Percentiles rank a stretch among this genome's conserved stretches.
Conservation (phyloP, 2,113 vertebrate species). For the Camelus bactrianus region DNA sequence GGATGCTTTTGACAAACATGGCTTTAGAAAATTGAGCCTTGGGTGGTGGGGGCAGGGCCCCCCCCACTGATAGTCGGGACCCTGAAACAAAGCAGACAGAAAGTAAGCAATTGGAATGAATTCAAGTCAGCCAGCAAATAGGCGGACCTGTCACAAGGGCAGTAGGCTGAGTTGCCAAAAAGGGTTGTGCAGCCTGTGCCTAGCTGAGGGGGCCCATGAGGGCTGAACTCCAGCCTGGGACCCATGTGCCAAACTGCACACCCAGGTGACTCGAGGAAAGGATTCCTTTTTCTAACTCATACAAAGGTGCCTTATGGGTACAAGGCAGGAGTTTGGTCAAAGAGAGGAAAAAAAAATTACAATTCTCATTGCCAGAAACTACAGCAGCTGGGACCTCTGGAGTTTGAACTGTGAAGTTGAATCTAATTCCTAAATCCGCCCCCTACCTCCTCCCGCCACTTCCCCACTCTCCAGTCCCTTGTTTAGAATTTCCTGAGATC, state of each 20-base stretch:
- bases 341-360: background rate
- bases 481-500: background rate
- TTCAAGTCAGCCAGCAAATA: background rate
- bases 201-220: background rate
- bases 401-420: conserved; percentile 10
- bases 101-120: conserved; percentile 60
- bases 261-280: conserved; percentile 1
- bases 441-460: background rate
- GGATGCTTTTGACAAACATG: conserved; percentile 75
- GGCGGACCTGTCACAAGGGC: conserved; percentile 48
- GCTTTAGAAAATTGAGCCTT: conserved; percentile 70
- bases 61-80: background rate
- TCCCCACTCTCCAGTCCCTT: background rate
- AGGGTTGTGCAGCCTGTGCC: background rate
- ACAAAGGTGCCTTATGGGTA: background rate
- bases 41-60: background rate
- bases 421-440: background rate
- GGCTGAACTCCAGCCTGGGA: background rate
- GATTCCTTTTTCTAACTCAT: conserved; percentile 9
- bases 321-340: conserved; percentile 22
- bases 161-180: conserved; percentile 27
- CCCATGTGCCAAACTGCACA: background rate
- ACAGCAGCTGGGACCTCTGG: background rate
- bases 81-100: conserved; percentile 69
- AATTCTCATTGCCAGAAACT: conserved; percentile 8